Evolutionary conservation across 2,797 vertebrate species (phyloP).

Genomic region (Rallus crepitans): DNA sequence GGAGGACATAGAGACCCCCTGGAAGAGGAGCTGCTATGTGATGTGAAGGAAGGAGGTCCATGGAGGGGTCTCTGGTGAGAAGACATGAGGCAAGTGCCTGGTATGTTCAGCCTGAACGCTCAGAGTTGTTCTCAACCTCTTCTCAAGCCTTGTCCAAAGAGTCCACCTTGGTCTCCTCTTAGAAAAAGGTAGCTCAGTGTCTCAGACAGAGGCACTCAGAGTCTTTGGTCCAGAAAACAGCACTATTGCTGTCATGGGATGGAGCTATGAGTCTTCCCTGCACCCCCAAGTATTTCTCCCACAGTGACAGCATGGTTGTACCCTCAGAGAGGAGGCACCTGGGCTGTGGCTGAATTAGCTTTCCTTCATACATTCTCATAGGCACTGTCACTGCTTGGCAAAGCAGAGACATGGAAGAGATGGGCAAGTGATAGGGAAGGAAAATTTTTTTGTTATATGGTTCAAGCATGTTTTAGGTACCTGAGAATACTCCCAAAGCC

Average conservation of each 20-base stretch:
- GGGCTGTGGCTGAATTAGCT: neutral
- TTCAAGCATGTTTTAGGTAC: neutral
- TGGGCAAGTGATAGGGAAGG: neutral
- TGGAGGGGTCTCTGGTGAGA: neutral
- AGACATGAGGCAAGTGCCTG: neutral
- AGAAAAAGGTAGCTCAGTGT: neutral
- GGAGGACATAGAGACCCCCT: neutral
- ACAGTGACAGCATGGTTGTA: neutral
- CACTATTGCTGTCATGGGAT: neutral
- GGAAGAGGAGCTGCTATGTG: neutral
- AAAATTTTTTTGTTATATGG: neutral
- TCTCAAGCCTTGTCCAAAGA: neutral
- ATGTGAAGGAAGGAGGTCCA: neutral
- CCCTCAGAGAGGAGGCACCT: neutral
- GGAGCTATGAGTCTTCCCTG: neutral
- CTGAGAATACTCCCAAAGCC: neutral
- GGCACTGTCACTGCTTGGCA: neutral
- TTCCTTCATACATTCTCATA: neutral
- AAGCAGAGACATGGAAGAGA: neutral
- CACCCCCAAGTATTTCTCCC: neutral
- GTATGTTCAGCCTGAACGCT: accelerated
- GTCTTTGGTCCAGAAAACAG: neutral
- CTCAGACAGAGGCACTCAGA: neutral
- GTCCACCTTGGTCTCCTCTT: neutral
- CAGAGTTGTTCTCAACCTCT: neutral